Base-by-base conservation (phyloP, 2,888 invertebrate species). In the Cephus rjabovi region DNA sequence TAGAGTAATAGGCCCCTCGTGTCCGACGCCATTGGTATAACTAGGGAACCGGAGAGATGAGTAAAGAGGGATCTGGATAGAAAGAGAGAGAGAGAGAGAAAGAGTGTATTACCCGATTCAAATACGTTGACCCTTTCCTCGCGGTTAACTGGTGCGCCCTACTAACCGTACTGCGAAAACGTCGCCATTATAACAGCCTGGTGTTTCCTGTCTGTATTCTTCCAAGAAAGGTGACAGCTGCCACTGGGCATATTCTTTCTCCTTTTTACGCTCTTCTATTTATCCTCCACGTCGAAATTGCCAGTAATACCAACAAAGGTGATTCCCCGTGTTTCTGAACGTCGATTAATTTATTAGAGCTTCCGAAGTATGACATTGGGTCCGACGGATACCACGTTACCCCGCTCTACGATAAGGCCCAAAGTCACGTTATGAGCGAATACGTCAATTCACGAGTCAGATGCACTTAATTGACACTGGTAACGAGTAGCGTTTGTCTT, bases 41-140 rank as follows among this genome's bases (percentile, higher is more conserved):
- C 56, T 23, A 56, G 23, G 3, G 56, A 56, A 9, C 56, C 23
- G 23, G 9, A 56, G 56, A 56, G 9, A 56, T 56, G 56, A 56
- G 56, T 56, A 56, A 56, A 56, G 56, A 56, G 56, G 56, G 56
- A 56, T 56, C 56, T 75, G 75, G 77, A 75, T 35, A 76, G 69
- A 70, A 37, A 78, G 71, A 76, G 77, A 80, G 81, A 79, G 76
- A 79, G 77, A 80, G 78, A 78, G 74, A 78, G 81, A 76, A 71
- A 76, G 76, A 78, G 79, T 78, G 77, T 88, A 87, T 83, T 84
- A 86, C 84, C 83, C 84, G 83, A 79, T 77, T 81, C 82, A 84
- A 87, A 88, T 84, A 88, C 87, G 84, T 89, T 87, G 88, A 88
- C 85, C 86, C 87, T 87, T 83, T 83, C 83, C 85, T 86, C 84